Evolutionary conservation across 2,797 vertebrate genomes (phyloP).

Genomic region (Cottoperca gobio): DNA sequence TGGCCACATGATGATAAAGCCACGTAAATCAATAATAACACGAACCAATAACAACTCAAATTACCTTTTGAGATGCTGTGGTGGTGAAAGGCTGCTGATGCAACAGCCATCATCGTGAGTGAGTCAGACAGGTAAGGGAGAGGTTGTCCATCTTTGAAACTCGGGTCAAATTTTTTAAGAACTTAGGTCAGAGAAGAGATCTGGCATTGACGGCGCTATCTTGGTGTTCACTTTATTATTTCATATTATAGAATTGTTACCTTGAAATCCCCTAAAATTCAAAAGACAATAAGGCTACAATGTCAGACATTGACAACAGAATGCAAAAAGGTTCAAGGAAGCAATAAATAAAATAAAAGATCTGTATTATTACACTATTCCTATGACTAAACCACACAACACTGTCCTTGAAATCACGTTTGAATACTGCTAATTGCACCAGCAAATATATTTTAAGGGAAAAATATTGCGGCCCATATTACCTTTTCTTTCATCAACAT

Average conservation of each 20-base stretch:
- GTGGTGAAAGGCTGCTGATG: neutral
- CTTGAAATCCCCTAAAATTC: neutral
- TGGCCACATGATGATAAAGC: neutral
- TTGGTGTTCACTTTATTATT: neutral
- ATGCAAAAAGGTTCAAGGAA: neutral
- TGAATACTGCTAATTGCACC: neutral
- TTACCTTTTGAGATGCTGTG: neutral
- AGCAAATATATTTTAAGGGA: too few relatives aligned
- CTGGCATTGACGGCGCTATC: neutral
- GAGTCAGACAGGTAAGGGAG: conserved; percentile 1
- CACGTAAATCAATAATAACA: neutral
- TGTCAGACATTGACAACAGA: neutral
- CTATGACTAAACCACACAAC: neutral
- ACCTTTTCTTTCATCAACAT: too few relatives aligned
- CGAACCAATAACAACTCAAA: neutral
- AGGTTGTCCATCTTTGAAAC: neutral
- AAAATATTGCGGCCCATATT: too few relatives aligned
- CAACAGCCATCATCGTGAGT: conserved; percentile 13
- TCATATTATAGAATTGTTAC: neutral
- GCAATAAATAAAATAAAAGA: neutral
- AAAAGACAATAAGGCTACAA: neutral
- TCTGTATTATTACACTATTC: neutral
- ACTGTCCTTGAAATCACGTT: neutral
- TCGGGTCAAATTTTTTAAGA: neutral
- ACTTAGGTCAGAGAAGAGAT: neutral